Evolutionary conservation across 2,113 vertebrate genomes (phyloP), one percentile per base, ranked within the genome.

Genomic region (Otis tarda): DNA sequence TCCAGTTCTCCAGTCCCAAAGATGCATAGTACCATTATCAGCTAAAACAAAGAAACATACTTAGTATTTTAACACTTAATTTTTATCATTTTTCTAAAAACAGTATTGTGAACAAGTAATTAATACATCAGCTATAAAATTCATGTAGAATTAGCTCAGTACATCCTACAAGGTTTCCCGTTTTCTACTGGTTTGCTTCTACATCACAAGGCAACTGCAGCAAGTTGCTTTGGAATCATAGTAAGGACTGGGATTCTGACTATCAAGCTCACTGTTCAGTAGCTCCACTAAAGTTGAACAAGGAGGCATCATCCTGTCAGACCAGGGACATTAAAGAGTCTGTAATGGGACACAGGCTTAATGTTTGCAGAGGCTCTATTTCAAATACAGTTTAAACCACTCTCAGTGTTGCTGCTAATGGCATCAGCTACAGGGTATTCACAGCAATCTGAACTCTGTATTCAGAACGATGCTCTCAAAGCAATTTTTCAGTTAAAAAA

Each of bases 1-100:
- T 33, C 99, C 99, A 9, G 99, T 99, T 96, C 99, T 98, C 99
- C 99, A 99, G 49, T 99, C 99, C 99, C 99, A 99, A 97, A 99
- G 98, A 97, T 99, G 99, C 98, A 99, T 99, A 37, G 99, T 99
- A 57, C 99, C 99, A 57, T 99, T 99, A 97, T 99, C 99, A 57
- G 99, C 99, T 99, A 83, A 52, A 95, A 41, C 7, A 94, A 50
- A 86, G 14, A 93, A 65, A 82, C 9, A 60, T 8, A 76, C 2
- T 84, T 35, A 84, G 17, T 19, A 85, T 75, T 87, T 76, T 75
- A 69, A 63, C 5, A 61, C 31, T 47, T 85, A 9, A 68, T 75
- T 85, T 86, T 9, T 27, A 23, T 30, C 1, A 0, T 13, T 83
- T 77, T 94, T 74, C 47, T 71, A 75, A 60, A 87, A 77, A 7